Base-by-base conservation (phyloP, 2,113 vertebrate genomes). In the Equus quagga region DNA sequence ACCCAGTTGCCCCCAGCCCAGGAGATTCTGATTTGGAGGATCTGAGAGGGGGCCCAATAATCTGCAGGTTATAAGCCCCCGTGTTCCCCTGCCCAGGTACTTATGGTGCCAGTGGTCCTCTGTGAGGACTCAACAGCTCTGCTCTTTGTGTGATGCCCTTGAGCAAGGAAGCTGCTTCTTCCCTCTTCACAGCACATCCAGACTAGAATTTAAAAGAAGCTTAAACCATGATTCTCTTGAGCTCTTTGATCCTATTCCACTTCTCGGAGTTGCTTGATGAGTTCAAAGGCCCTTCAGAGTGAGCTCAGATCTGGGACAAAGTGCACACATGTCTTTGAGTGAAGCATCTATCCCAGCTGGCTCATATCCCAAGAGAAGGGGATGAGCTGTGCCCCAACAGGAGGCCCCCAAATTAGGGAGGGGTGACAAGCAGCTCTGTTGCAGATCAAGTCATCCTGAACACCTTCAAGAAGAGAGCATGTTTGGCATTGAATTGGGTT, bases 401-500 rank as follows among this genome's bases (percentile, higher is more conserved):
- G 2, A 81, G 65, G 31, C 23, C 86, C 60, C 69, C 69, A 89
- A 89, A 87, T 87, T 62, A 92, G 84, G 62, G n/a, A 84, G 41
- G 49, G 33, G 46, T 90, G 67, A 96, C 94, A 94, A 81, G 72
- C 15, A 62, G 58, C 86, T 97, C 90, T 58, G 82, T 36, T 96
- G 94, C 96, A 75, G 33, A 96, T 89, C 56, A 92, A 90, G 54
- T 93, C 94, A 72, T 44, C 89, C 89, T 83, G 67, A 97, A 67
- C 93, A 98, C 46, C 75, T 95, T 89, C 70, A 95, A 97, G 94
- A 91, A 93, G 84, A 96, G 86, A 98, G 62, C 89, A 96, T 80
- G 4, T 58, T 76, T 97, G 96, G 91, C 49, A 33, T 97, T 95
- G 86, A 98, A 96, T 96, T 97, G 95, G 54, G 46, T 94, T 96